Evolutionary conservation across 2,797 vertebrate species (phyloP).

Genomic region (Steatocranus sp.): DNA sequence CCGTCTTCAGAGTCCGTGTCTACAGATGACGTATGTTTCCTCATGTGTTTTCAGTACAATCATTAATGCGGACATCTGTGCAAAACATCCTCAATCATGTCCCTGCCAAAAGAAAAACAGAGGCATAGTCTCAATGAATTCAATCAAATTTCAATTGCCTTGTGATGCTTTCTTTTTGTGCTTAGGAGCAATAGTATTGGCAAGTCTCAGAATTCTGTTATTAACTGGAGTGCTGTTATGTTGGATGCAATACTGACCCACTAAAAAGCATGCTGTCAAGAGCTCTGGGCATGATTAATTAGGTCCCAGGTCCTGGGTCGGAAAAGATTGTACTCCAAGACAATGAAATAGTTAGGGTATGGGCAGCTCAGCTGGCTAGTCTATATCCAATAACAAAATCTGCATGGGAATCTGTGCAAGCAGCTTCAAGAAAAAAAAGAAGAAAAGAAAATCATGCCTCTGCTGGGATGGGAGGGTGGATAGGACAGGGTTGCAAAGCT

Average conservation of each 20-base stretch:
- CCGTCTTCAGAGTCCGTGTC: neutral
- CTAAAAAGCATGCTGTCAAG: slow-evolving; percentile 27
- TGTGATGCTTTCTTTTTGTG: neutral
- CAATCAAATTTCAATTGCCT: slow-evolving; percentile 41
- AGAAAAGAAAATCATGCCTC: neutral
- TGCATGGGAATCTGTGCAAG: slow-evolving; percentile 41
- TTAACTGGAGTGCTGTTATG: slow-evolving; percentile 22
- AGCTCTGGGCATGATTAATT: slow-evolving; percentile 34
- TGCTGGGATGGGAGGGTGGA: slow-evolving; percentile 23
- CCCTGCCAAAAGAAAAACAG: slow-evolving; percentile 32
- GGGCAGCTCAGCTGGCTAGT: neutral
- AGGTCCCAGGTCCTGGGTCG: neutral
- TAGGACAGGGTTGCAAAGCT: slow-evolving; percentile 27
- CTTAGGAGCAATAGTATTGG: neutral
- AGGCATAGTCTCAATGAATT: slow-evolving; percentile 36
- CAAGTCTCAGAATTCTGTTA: slow-evolving; percentile 6
- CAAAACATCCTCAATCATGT: slow-evolving; percentile 40
- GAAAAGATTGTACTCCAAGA: slow-evolving; percentile 21
- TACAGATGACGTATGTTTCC: slow-evolving; percentile 9
- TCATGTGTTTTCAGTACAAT: slow-evolving; percentile 19
- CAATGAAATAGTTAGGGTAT: neutral
- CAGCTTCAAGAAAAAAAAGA: neutral
- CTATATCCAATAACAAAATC: neutral
- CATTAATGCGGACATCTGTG: slow-evolving; percentile 52
- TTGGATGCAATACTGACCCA: slow-evolving; percentile 18